Percentiles rank a stretch among this genome's conserved stretches.
Conservation (phyloP, 2,888 invertebrate species). For the Nysson spinosus region DNA sequence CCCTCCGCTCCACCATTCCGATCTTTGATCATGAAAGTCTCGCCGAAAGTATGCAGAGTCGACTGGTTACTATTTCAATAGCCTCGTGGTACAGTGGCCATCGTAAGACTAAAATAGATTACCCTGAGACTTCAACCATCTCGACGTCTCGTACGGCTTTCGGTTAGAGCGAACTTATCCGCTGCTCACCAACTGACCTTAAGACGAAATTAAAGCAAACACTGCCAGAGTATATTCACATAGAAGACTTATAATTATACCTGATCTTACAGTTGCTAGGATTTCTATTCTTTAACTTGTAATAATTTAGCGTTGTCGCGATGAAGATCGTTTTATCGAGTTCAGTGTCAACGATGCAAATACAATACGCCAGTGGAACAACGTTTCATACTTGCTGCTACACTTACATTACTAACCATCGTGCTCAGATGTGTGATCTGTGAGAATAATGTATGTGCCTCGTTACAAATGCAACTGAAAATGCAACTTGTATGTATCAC, state of each 20-base stretch:
- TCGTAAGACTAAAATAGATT: constrained; percentile 63
- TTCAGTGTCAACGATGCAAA: neutral
- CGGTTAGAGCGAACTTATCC: constrained; percentile 43
- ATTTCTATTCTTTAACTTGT: neutral
- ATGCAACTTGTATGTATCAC: constrained; percentile 16
- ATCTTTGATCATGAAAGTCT: constrained; percentile 26
- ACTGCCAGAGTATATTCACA: no score
- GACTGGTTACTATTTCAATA: constrained; percentile 63
- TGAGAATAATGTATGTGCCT: neutral
- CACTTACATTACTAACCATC: constrained; percentile 1
- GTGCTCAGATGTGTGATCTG: neutral
- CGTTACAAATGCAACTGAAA: no score
- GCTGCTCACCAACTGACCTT: constrained; percentile 34
- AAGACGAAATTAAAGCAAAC: constrained; percentile 40
- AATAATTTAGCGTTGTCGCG: no score
- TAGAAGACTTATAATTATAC: no score
- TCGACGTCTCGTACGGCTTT: constrained; percentile 31
- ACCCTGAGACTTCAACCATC: constrained; percentile 65
- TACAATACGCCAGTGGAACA: no score
- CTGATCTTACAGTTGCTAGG: no score
- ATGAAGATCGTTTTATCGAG: neutral
- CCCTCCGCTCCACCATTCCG: neutral
- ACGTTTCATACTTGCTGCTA: neutral
- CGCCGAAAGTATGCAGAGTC: constrained; percentile 37
- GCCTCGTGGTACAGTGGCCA: constrained; percentile 48